phyloP scores from a whole-genome alignment of 2,888 invertebrate species.

The Tenthredo distinguenda region DNA sequence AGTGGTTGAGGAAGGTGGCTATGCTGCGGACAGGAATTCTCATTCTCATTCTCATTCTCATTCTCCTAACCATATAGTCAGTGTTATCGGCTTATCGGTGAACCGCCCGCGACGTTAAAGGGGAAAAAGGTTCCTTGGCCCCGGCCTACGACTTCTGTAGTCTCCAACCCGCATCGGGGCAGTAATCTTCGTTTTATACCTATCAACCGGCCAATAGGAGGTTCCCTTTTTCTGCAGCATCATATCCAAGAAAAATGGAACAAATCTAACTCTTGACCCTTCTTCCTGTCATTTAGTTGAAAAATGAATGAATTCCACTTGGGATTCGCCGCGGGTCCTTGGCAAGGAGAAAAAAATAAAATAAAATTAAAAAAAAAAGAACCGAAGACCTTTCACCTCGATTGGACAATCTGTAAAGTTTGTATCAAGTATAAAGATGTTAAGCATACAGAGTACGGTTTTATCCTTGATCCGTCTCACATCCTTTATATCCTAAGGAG shows the following conservation, averaged over 20 bases:
- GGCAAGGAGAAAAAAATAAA: background rate
- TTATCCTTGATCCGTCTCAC: slow-evolving; percentile 11
- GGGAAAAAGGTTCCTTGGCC: slow-evolving; percentile 31
- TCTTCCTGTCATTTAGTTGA: background rate
- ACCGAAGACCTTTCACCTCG: background rate
- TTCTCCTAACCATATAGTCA: no score
- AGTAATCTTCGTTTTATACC: background rate
- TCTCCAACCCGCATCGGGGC: background rate
- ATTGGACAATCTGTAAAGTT: background rate
- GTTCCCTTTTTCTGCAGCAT: background rate
- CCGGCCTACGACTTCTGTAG: background rate
- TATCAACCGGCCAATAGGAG: background rate
- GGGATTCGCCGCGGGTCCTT: background rate
- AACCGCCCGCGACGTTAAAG: slow-evolving; percentile 13
- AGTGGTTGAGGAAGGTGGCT: background rate
- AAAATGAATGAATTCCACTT: background rate
- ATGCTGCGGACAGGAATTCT: slow-evolving; percentile 11
- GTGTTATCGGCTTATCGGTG: slow-evolving; percentile 39
- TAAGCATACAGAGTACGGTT: background rate
- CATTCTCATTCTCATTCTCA: background rate
- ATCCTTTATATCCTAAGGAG: background rate
- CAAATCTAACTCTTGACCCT: background rate
- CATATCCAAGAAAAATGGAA: background rate
- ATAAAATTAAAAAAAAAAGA: no score
- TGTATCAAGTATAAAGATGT: background rate